Conservation (phyloP, 2,113 vertebrate genomes). For the Calyptommatus sinebrachiatus region DNA sequence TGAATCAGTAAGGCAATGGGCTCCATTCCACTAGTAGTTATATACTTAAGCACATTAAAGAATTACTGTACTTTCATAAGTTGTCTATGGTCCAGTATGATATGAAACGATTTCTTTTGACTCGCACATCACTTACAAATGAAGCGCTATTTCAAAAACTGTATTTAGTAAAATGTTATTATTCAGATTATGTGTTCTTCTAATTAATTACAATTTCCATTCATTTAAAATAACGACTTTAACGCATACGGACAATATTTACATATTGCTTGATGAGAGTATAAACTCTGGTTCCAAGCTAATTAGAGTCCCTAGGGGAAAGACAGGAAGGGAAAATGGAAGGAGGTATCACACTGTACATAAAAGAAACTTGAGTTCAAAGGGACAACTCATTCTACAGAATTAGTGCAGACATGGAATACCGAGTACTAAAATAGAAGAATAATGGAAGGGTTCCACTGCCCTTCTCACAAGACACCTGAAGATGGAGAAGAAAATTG, state of each 20-base stretch:
- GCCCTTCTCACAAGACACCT: too few species aligned
- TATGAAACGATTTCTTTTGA: conserved; percentile 32
- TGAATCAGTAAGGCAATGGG: too few species aligned
- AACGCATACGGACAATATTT: conserved; percentile 18
- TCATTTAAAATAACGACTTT: not conserved
- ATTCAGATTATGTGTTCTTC: conserved; percentile 1
- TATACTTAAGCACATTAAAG: conserved; percentile 43
- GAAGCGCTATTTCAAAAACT: conserved; percentile 30
- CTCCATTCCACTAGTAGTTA: conserved; percentile 18
- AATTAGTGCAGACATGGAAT: too few species aligned
- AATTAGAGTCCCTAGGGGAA: too few species aligned
- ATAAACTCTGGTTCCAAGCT: not conserved
- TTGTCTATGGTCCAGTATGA: conserved; percentile 50
- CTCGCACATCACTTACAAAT: conserved; percentile 43
- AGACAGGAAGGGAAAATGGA: too few species aligned
- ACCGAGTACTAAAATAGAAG: too few species aligned
- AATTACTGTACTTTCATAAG: conserved; percentile 39
- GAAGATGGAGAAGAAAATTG: too few species aligned
- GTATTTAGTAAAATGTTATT: conserved; percentile 42
- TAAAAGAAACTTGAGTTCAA: too few species aligned
- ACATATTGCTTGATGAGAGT: not conserved
- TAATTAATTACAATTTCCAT: not conserved
- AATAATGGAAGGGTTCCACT: too few species aligned
- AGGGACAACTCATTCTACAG: too few species aligned
- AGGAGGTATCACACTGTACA: too few species aligned